phyloP scores from a whole-genome alignment of 2,113 vertebrate genomes.

The Oreotrochilus melanogaster region DNA sequence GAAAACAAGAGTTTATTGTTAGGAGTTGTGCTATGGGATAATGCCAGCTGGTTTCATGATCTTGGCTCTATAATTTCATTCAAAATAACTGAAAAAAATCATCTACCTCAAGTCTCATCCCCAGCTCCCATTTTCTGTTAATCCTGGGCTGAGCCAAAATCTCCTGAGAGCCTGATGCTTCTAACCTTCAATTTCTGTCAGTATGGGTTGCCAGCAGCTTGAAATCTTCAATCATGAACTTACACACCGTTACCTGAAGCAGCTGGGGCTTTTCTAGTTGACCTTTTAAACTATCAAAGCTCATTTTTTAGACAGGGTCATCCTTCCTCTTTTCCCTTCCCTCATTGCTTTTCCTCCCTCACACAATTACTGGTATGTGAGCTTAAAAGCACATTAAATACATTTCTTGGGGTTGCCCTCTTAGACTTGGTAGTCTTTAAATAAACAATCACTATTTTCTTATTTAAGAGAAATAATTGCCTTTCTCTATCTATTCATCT shows the following conservation, averaged over 20 bases:
- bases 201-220: neutral
- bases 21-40: neutral
- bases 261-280: neutral
- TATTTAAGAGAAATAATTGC: neutral
- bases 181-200: conserved; percentile 29
- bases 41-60: neutral
- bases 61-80: neutral
- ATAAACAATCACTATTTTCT: neutral
- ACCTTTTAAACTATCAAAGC: conserved; percentile 21
- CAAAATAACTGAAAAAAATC: neutral
- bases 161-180: neutral
- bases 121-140: neutral
- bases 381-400: neutral
- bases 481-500: neutral
- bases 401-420: neutral
- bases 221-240: conserved; percentile 22
- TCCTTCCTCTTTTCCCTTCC: neutral
- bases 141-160: neutral
- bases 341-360: neutral
- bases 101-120: neutral
- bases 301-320: neutral
- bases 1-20: neutral
- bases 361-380: neutral
- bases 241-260: neutral
- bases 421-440: neutral